Conservation (phyloP, 1,140 invertebrate species). For the Zaprionus inermis region DNA sequence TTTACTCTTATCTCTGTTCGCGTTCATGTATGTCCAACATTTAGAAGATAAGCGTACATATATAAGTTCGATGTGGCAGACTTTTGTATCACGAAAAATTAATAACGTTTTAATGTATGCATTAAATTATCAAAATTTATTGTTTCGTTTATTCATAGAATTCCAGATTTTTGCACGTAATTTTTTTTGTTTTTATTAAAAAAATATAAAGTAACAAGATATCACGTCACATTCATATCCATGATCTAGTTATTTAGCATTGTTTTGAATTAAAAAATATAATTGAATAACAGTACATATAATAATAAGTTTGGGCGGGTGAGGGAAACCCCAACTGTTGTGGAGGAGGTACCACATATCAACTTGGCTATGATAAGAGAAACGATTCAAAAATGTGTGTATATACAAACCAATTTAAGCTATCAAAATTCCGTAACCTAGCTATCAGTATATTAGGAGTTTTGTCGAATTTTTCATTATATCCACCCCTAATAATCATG, state of each 20-base stretch:
- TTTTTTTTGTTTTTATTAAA: neutral
- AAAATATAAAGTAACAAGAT: neutral
- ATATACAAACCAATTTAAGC: neutral
- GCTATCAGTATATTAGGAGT: neutral
- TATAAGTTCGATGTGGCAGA: too few relatives aligned
- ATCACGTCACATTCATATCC: neutral
- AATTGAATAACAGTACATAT: too few relatives aligned
- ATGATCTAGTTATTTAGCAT: too few relatives aligned
- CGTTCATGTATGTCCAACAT: neutral
- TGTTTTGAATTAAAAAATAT: too few relatives aligned
- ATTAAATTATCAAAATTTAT: neutral
- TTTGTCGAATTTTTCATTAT: neutral
- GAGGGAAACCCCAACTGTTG: neutral
- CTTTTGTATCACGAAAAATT: neutral
- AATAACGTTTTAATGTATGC: neutral
- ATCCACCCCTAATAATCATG: constrained; percentile 15
- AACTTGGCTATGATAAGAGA: neutral
- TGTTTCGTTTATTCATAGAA: neutral
- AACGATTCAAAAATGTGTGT: neutral
- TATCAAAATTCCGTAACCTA: neutral
- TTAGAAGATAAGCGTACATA: neutral
- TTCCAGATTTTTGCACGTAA: neutral
- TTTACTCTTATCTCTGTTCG: neutral
- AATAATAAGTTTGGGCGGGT: neutral
- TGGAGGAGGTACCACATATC: neutral